A percentile compares a stretch with the other conserved stretches of the same genome.
phyloP scores from a whole-genome alignment of 2,113 vertebrate species.

The Toxotes jaculatrix region DNA sequence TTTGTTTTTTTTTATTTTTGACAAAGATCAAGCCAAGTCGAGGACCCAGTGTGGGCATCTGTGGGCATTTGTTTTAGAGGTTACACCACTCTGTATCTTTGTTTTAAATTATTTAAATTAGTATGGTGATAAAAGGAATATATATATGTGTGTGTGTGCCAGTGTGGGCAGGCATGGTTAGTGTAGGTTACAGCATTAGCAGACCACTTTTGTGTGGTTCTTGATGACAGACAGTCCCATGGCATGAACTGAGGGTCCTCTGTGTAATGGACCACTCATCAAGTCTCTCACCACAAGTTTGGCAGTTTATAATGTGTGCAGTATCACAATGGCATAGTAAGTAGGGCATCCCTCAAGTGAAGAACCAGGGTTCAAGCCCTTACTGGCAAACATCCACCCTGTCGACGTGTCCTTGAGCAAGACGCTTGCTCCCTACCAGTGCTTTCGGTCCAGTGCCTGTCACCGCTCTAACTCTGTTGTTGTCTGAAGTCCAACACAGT shows the following conservation, averaged over 20 bases:
- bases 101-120: no score
- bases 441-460: background rate
- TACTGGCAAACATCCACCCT: slow-evolving; percentile 27
- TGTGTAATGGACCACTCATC: background rate
- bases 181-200: background rate
- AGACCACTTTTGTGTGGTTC: background rate
- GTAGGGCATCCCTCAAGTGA: background rate
- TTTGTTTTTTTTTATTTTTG: background rate
- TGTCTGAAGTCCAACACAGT: background rate
- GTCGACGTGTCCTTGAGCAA: slow-evolving; percentile 40
- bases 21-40: background rate
- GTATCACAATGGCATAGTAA: background rate
- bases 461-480: background rate
- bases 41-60: no score
- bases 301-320: slow-evolving; percentile 1
- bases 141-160: no score
- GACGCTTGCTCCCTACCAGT: background rate
- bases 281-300: slow-evolving; percentile 5
- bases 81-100: no score
- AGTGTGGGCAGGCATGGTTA: background rate
- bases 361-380: slow-evolving; percentile 10
- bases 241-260: slow-evolving; percentile 1
- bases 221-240: slow-evolving; percentile 11
- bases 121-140: no score
- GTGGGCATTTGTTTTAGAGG: no score